phyloP scores from a whole-genome alignment of 1,140 invertebrate genomes.

The Lordiphosa stackelbergi region DNA sequence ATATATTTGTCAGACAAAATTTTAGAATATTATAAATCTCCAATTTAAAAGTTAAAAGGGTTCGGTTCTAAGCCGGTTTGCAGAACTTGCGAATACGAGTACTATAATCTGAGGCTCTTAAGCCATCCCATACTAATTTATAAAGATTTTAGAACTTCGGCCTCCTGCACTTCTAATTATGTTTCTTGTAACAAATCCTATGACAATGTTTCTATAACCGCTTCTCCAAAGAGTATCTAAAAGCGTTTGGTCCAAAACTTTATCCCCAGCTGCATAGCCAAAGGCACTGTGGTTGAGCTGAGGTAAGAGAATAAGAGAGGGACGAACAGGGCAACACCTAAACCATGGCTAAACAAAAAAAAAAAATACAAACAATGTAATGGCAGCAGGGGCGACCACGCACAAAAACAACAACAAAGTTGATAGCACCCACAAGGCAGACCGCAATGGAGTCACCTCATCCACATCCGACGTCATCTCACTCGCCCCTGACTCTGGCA shows the following conservation, averaged over 20 bases:
- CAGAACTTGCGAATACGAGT: too few relatives aligned
- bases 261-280: conserved; percentile 39
- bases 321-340: conserved; percentile 18
- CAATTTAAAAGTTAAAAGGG: too few relatives aligned
- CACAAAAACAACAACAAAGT: conserved; percentile 48
- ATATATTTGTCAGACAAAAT: too few relatives aligned
- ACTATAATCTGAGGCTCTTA: too few relatives aligned
- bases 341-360: conserved; percentile 57
- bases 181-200: conserved; percentile 13
- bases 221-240: background rate
- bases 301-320: conserved; percentile 1
- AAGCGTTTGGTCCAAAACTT: conserved; percentile 37
- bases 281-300: background rate
- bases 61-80: too few relatives aligned
- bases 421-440: conserved; percentile 22
- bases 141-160: too few relatives aligned
- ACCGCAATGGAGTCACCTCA: conserved; percentile 22
- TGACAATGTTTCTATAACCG: conserved; percentile 15
- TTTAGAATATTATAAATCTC: too few relatives aligned
- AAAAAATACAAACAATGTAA: conserved; percentile 72
- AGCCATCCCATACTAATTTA: too few relatives aligned
- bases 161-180: background rate
- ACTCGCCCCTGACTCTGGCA: conserved; percentile 15
- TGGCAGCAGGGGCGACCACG: conserved; percentile 53
- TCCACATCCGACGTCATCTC: conserved; percentile 1